Percentiles rank a stretch among this genome's conserved stretches.
These are phyloP conservation scores for Venturia canescens DNA, from an alignment of 1,140 invertebrate species.

Conservation along the genomic window DNA sequence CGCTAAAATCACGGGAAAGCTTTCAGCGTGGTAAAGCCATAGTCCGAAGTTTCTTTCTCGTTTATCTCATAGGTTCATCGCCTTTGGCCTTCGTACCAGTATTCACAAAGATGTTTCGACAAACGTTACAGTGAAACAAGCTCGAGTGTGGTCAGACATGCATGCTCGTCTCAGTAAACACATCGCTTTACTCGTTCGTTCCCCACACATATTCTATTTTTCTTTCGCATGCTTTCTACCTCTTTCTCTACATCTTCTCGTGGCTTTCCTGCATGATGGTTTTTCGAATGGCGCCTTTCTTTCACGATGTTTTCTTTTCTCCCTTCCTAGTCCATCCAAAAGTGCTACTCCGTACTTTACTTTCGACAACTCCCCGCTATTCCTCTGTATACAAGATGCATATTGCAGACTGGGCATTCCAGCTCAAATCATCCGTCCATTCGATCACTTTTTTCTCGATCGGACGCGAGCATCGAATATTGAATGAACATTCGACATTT, in stretches of 20 bases:
- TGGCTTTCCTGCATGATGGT: background rate
- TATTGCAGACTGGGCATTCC: background rate
- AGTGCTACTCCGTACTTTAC: slow-evolving; percentile 1
- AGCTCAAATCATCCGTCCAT: background rate
- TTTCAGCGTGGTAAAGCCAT: background rate
- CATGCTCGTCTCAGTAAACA: slow-evolving; percentile 13
- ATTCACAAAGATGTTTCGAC: slow-evolving; percentile 8
- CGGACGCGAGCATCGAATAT: no score
- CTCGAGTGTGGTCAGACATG: slow-evolving; percentile 18
- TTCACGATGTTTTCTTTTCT: background rate
- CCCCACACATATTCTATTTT: background rate
- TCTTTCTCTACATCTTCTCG: background rate
- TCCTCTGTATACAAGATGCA: background rate
- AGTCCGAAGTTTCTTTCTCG: background rate
- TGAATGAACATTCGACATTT: no score
- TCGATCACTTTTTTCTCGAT: background rate
- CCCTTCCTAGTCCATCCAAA: background rate
- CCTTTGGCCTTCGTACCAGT: background rate
- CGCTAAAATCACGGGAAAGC: background rate
- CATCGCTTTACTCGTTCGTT: slow-evolving; percentile 4
- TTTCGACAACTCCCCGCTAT: background rate
- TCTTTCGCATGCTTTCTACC: background rate
- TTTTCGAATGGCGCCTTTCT: background rate
- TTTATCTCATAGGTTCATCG: slow-evolving; percentile 13
- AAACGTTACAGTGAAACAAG: background rate